Base-by-base conservation (phyloP, 2,888 invertebrate genomes). In the Anagyrus pseudococci region DNA sequence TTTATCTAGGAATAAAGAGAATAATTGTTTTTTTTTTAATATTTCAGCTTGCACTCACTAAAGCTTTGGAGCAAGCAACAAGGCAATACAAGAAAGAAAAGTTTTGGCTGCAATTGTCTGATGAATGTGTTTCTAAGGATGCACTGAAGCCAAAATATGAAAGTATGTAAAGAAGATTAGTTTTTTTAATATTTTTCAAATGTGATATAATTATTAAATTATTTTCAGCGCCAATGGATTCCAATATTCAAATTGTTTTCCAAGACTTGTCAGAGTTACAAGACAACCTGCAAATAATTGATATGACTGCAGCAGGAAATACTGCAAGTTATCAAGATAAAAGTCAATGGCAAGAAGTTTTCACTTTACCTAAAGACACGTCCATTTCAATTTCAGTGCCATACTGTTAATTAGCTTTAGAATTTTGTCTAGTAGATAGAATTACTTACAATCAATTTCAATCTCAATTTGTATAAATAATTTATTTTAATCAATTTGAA, bases 51-150 rank as follows among this genome's bases (percentile, higher is more conserved):
- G 69, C 85, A 79, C 46, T 79, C 82, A 70, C 83, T 81, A 79
- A 84, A 82, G 76, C 86, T 81, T 57, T 83, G 82, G 50, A 82
- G 74, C 70, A 83, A 82, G 70, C 79, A 81, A 65, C 81, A 71
- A 59, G 74, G 77, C 68, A 85, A 82, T 68, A 77, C 83, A 61
- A 82, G 77, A 72, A 83, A 80, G 74, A 84, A 82, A 84, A 70
- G 72, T 82, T 61, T 52, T 55, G 48, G 47, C 26, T 47, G 2
- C 58, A 62, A 4, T 25, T 62, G 10, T 41, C 17, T 20, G 47
- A 54, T 25, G 37, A 57, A 19, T 40, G 57, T 58, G 15, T 61
- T 19, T 10, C 50, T 41, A 54, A 61, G 25, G 53, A 57, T 57
- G 20, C 41, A 25, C 40, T 53, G 13, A 46, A 66, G 4, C 33